phyloP scores from a whole-genome alignment of 2,797 vertebrate species.

The Labeo calbasu region DNA sequence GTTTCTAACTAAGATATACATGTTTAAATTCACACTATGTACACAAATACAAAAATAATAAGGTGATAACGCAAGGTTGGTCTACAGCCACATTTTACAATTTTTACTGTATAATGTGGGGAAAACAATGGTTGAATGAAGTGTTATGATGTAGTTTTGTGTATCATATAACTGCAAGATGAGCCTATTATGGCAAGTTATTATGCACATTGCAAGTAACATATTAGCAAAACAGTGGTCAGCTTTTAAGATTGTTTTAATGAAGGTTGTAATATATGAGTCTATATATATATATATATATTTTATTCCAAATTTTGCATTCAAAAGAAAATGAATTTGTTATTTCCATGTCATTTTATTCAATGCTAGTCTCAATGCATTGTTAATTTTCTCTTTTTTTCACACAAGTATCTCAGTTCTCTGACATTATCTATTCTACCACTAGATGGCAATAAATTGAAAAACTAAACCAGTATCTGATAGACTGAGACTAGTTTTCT shows the following conservation, averaged over 20 bases:
- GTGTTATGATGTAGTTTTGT: neutral
- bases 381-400: neutral
- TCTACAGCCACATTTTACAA: neutral
- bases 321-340: rapidly evolving
- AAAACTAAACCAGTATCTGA: neutral
- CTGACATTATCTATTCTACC: neutral
- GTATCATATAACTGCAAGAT: neutral
- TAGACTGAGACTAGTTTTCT: neutral
- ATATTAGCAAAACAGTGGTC: neutral
- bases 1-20: neutral
- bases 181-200: neutral
- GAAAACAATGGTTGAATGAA: neutral
- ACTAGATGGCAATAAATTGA: conserved; percentile 18
- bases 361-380: too few relatives aligned
- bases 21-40: neutral
- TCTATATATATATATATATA: neutral
- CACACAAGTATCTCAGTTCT: neutral
- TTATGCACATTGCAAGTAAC: neutral
- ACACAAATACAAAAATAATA: neutral
- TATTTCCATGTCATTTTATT: neutral
- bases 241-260: neutral
- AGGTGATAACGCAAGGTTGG: neutral
- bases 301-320: too few relatives aligned
- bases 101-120: neutral
- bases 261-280: too few relatives aligned